Conservation (phyloP, 2,888 invertebrate species). For the Leuctra nigra region DNA sequence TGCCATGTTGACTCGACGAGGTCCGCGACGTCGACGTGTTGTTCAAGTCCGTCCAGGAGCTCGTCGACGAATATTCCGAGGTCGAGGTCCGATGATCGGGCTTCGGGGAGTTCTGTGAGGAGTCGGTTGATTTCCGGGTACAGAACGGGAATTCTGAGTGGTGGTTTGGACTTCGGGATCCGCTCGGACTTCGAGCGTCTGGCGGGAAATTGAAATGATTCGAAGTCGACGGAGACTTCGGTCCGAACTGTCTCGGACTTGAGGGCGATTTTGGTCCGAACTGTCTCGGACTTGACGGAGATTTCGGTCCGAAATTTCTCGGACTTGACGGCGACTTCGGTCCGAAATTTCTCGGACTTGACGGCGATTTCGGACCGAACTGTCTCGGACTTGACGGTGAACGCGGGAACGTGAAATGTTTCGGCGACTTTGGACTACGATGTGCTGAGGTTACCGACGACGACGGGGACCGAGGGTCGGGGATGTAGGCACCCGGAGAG, state of each 20-base stretch:
- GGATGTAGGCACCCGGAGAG: conserved; percentile 49
- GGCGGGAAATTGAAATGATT: conserved; percentile 18
- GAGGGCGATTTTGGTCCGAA: conserved; percentile 8
- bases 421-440: conserved; percentile 12
- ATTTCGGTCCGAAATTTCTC: conserved; percentile 14
- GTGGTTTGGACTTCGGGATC: conserved; percentile 12
- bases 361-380: background rate
- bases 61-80: conserved; percentile 33
- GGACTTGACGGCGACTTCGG: conserved; percentile 17
- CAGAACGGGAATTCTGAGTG: conserved; percentile 7
- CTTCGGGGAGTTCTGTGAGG: background rate
- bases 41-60: conserved; percentile 37
- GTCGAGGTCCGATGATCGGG: background rate
- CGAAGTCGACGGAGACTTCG: conserved; percentile 12
- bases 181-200: background rate
- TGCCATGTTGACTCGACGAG: conserved; percentile 14
- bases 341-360: background rate
- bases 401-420: conserved; percentile 18
- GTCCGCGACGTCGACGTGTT: background rate
- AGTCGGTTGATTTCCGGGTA: background rate
- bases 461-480: background rate
- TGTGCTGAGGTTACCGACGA: background rate
- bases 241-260: conserved; percentile 13
- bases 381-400: background rate
- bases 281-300: background rate